Evolutionary conservation across 2,888 invertebrate genomes (phyloP).

Genomic region (Acronicta leporina): DNA sequence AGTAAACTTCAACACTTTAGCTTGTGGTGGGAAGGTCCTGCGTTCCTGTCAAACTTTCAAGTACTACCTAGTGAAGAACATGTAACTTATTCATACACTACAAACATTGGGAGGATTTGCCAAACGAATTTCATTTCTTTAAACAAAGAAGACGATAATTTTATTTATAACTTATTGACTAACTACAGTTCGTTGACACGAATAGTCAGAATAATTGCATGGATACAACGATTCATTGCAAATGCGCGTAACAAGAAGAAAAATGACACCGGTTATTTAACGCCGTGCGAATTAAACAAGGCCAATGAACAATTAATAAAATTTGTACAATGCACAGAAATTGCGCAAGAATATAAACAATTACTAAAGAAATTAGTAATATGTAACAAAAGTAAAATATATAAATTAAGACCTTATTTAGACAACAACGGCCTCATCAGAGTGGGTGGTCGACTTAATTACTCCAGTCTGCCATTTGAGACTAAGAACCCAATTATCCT

Average conservation of each 20-base stretch:
- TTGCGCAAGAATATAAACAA: slow-evolving; percentile 4
- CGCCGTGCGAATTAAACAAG: not conserved
- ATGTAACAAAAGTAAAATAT: slow-evolving; percentile 3
- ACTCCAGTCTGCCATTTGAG: not conserved
- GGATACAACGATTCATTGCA: slow-evolving; percentile 19
- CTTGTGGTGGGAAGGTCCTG: slow-evolving; percentile 42
- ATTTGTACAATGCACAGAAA: slow-evolving; percentile 5
- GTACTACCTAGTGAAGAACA: not conserved
- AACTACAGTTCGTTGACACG: slow-evolving; percentile 16
- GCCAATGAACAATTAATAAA: slow-evolving; percentile 4
- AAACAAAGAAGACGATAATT: no score
- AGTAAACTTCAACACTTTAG: slow-evolving; percentile 34
- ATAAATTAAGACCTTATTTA: slow-evolving; percentile 12
- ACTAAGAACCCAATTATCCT: slow-evolving; percentile 15
- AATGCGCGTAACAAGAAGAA: slow-evolving; percentile 7
- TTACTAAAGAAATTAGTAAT: not conserved
- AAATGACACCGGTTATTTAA: slow-evolving; percentile 10
- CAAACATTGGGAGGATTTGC: no score
- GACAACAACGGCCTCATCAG: slow-evolving; percentile 7
- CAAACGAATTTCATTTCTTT: no score
- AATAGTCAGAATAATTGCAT: slow-evolving; percentile 9
- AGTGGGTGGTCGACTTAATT: slow-evolving; percentile 11
- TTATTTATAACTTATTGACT: slow-evolving; percentile 1
- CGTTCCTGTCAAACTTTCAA: no score
- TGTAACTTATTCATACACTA: not conserved